Evolutionary conservation across 2,888 invertebrate genomes (phyloP), one percentile per base, ranked within the genome.

Genomic region (Archips xylosteana): DNA sequence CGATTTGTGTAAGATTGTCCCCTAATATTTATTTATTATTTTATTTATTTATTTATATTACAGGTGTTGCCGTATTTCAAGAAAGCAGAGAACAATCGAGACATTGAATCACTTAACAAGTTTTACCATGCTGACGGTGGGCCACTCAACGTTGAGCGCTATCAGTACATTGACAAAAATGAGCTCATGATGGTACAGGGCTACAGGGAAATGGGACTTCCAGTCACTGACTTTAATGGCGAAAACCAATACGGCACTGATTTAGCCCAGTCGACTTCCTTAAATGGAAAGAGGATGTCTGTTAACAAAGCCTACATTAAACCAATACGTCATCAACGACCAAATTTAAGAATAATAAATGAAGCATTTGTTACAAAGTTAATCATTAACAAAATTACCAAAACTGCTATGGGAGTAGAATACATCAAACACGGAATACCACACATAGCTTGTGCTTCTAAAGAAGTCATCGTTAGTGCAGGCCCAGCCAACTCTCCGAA

Each of bases 11-110:
- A n/a, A n/a, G n/a, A n/a, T n/a, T n/a, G n/a, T n/a, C n/a, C n/a
- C n/a, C n/a, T n/a, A n/a, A n/a, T n/a, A n/a, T n/a, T n/a, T n/a
- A n/a, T n/a, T n/a, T n/a, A n/a, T n/a, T n/a, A n/a, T n/a, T n/a
- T n/a, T n/a, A n/a, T n/a, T n/a, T n/a, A n/a, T n/a, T n/a, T n/a
- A n/a, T n/a, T n/a, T 42, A 39, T 6, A 36, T 89, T 89, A 8
- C 87, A 95, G 95, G 89, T 96, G 0, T 89, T 97, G 15, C 96
- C 96, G 0, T 97, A 97, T 83, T 97, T 96, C 85, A 95, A 95
- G 70, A 96, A 96, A 87, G 93, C 96, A 0, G 96, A 96, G 88
- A 92, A 96, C 78, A 96, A 96, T 79, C 90, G 92, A 82, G 95
- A 96, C 75, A 82, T 91, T 1, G 95, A 95, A 80, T 85, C 93